A percentile compares a stretch with the other conserved stretches of the same genome.
These are phyloP conservation scores for Apaloderma vittatum DNA, from an alignment of 2,113 vertebrate species.

Conservation along the genomic window DNA sequence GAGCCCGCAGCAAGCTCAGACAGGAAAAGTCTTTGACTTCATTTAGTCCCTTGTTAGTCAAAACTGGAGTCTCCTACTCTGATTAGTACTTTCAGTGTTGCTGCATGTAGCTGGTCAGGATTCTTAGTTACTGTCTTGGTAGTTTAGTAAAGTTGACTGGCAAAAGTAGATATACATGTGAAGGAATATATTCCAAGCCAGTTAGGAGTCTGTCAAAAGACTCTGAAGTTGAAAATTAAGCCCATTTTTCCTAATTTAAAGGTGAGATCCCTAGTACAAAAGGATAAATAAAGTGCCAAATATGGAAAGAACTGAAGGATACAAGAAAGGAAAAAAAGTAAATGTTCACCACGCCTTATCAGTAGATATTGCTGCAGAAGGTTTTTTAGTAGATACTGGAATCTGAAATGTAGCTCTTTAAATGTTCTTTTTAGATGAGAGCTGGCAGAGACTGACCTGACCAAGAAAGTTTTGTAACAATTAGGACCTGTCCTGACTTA, in stretches of 20 bases:
- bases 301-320: neutral
- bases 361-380: neutral
- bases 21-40: neutral
- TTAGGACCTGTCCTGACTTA: neutral
- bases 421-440: neutral
- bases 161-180: neutral
- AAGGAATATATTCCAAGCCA: neutral
- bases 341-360: neutral
- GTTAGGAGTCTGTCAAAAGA: neutral
- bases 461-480: neutral
- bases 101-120: neutral
- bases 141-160: neutral
- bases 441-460: neutral
- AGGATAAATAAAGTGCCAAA: neutral
- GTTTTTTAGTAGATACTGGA: neutral
- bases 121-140: neutral
- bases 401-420: neutral
- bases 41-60: neutral
- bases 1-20: conserved; percentile 63
- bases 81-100: neutral
- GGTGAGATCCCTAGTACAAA: neutral
- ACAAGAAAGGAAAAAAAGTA: neutral
- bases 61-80: neutral
- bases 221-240: neutral
- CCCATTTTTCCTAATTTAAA: neutral